Conservation (phyloP, 2,888 invertebrate species). For the Zhuqinia jingwanae region DNA sequence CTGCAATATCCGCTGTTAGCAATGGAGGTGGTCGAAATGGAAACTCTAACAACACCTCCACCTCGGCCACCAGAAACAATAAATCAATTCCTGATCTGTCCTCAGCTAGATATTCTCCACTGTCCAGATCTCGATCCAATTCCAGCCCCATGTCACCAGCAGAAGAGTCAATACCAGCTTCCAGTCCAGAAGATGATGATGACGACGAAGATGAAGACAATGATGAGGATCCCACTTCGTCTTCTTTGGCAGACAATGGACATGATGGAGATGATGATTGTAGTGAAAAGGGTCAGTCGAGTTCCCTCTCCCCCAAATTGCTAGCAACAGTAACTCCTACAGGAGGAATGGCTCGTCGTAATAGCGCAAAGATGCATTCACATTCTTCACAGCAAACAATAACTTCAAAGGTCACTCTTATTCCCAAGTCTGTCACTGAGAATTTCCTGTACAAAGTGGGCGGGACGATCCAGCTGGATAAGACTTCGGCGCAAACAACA, state of each 20-base stretch:
- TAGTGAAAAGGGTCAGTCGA: conserved; percentile 51
- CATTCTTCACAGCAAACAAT: too few relatives aligned
- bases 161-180: conserved; percentile 59
- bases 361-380: conserved; percentile 49
- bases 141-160: conserved; percentile 77
- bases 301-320: conserved; percentile 45
- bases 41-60: too few relatives aligned
- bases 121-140: conserved; percentile 67
- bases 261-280: conserved; percentile 74
- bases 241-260: conserved; percentile 62
- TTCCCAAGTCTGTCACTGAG: conserved; percentile 78
- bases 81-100: conserved; percentile 76
- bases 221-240: conserved; percentile 73
- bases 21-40: conserved; percentile 66
- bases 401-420: conserved; percentile 59
- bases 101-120: conserved; percentile 72
- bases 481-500: too few relatives aligned
- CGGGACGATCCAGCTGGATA: too few relatives aligned
- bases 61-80: conserved; percentile 41
- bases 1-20: conserved; percentile 73
- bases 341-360: conserved; percentile 45
- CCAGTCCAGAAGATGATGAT: conserved; percentile 72
- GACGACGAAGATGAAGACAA: conserved; percentile 74
- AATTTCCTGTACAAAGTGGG: conserved; percentile 76
- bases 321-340: conserved; percentile 24